Evolutionary conservation across 2,113 vertebrate genomes (phyloP).

Genomic region (Cygnus atratus): DNA sequence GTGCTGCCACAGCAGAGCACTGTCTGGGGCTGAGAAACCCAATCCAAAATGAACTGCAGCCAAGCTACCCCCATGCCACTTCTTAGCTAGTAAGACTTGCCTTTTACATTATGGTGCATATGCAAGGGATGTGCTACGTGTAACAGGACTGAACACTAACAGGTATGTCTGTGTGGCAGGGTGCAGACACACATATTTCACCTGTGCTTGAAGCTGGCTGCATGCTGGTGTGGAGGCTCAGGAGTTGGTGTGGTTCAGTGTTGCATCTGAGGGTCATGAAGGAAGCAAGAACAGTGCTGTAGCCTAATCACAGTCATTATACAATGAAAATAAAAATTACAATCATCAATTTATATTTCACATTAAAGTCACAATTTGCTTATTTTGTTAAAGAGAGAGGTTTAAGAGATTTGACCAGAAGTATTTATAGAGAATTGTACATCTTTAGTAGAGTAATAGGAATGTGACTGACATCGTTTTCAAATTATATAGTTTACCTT

Average conservation of each 20-base stretch:
- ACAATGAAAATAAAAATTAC: background rate
- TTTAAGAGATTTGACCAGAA: background rate
- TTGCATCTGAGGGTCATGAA: background rate
- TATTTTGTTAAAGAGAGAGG: background rate
- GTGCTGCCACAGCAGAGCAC: background rate
- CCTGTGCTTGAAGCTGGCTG: background rate
- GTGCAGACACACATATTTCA: fast-evolving
- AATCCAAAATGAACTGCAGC: background rate
- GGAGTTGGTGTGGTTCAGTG: background rate
- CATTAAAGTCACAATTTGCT: background rate
- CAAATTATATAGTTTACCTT: background rate
- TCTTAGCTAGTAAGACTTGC: background rate
- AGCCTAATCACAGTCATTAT: background rate
- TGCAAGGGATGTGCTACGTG: background rate
- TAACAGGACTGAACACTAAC: background rate
- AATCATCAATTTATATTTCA: background rate
- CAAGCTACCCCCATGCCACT: background rate
- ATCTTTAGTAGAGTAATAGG: background rate
- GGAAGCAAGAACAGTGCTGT: background rate
- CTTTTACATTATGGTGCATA: background rate
- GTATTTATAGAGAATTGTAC: background rate
- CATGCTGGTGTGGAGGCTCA: background rate
- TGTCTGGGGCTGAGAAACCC: background rate
- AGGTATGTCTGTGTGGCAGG: background rate
- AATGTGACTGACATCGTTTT: background rate